phyloP scores from a whole-genome alignment of 2,113 vertebrate species.

The Pelecanus crispus region DNA sequence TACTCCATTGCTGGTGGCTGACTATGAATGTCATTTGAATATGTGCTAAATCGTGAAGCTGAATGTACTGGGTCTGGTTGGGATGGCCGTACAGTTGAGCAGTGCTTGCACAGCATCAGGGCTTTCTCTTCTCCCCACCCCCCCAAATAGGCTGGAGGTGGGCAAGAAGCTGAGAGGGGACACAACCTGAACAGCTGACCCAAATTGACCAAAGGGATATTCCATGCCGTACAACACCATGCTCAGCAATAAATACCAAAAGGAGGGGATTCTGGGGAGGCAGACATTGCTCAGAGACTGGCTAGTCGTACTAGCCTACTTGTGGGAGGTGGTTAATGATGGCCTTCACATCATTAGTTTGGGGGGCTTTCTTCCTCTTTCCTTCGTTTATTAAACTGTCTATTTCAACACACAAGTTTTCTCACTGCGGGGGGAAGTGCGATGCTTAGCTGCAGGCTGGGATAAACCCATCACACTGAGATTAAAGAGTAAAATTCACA shows the following conservation, averaged over 20 bases:
- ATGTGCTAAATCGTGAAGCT: neutral
- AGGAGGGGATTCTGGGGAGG: neutral
- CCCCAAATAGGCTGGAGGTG: fast-evolving
- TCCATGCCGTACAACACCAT: too few species aligned
- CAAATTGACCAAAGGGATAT: neutral
- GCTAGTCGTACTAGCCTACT: neutral
- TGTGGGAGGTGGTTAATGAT: neutral
- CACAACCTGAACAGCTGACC: neutral
- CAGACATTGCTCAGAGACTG: neutral
- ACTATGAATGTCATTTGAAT: neutral
- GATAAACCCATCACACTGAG: neutral
- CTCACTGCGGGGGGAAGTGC: neutral
- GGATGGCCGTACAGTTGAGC: neutral
- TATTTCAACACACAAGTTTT: neutral
- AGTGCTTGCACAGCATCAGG: too few species aligned
- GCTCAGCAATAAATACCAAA: neutral
- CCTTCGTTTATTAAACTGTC: neutral
- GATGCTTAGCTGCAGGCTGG: neutral
- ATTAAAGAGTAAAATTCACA: neutral
- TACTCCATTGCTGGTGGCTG: neutral
- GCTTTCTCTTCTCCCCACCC: neutral
- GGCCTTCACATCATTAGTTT: neutral
- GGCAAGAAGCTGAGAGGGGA: neutral
- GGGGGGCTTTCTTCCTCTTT: neutral
- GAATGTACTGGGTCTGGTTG: neutral